These are phyloP conservation scores for Barnardius zonarius DNA, from an alignment of 2,113 vertebrate species.

Conservation along the genomic window DNA sequence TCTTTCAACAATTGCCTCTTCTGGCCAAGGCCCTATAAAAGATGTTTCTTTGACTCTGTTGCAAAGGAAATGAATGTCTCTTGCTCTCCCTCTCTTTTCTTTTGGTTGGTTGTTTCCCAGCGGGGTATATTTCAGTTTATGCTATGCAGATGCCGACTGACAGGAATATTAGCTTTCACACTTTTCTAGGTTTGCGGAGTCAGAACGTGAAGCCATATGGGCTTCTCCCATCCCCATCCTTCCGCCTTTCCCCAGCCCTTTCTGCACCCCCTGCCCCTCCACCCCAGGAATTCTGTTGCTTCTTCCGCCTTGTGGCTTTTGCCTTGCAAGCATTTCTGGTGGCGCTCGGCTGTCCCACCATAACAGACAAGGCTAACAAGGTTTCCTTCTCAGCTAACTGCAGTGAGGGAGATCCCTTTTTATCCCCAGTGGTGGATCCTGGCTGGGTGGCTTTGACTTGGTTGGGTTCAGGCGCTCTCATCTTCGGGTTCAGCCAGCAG, in stretches of 20 bases:
- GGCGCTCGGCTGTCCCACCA: not conserved
- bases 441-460: not conserved
- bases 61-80: not conserved
- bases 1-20: not conserved
- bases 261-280: accelerated
- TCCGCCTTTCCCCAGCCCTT: not conserved
- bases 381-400: not conserved
- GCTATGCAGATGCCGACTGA: not conserved
- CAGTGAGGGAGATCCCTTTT: not conserved
- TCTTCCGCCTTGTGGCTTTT: not conserved
- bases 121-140: not conserved
- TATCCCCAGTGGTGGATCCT: not conserved
- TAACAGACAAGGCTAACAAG: not conserved
- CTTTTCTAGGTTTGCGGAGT: not conserved
- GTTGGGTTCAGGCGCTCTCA: not conserved
- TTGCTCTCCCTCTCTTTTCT: not conserved
- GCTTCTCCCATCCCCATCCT: not conserved
- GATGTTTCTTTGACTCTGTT: not conserved
- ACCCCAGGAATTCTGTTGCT: not conserved
- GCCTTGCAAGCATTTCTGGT: not conserved
- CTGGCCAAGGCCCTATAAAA: not conserved
- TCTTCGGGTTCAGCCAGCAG: not conserved
- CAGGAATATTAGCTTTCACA: not conserved
- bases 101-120: not conserved
- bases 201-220: not conserved